Conservation (phyloP, 2,888 invertebrate genomes). For the Elgonia sp. region DNA sequence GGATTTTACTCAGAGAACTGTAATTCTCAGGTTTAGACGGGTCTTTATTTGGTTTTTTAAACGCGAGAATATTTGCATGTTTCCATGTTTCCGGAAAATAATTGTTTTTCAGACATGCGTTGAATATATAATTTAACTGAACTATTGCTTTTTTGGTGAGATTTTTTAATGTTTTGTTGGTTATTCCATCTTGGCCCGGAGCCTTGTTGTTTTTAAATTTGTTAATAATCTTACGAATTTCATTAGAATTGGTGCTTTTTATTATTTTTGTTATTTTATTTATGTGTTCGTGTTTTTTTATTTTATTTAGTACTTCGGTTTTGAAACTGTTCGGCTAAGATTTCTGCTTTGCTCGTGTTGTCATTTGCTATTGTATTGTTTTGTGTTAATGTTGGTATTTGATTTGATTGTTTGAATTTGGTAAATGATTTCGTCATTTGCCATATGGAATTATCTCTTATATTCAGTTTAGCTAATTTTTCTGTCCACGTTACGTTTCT, state of each 20-base stretch:
- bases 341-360: not conserved
- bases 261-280: not conserved
- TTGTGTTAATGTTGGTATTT: not conserved
- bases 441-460: not conserved
- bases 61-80: not conserved
- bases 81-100: slow-evolving; percentile 25
- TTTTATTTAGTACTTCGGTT: not conserved
- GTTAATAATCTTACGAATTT: slow-evolving; percentile 21
- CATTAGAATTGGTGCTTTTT: not conserved
- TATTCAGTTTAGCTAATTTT: not conserved
- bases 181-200: slow-evolving; percentile 22
- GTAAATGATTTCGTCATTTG: not conserved
- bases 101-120: slow-evolving; percentile 33
- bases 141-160: slow-evolving; percentile 53
- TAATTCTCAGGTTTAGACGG: not conserved
- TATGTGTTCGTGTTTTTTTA: not conserved
- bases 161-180: slow-evolving; percentile 59
- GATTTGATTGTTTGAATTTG: not conserved
- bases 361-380: not conserved
- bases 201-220: slow-evolving; percentile 33
- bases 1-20: slow-evolving; percentile 74
- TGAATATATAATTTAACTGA: slow-evolving; percentile 19
- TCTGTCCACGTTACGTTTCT: not conserved
- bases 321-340: not conserved
- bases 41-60: slow-evolving; percentile 57